Conservation (phyloP, 1,140 invertebrate genomes). For the Odontomachus brunneus region DNA sequence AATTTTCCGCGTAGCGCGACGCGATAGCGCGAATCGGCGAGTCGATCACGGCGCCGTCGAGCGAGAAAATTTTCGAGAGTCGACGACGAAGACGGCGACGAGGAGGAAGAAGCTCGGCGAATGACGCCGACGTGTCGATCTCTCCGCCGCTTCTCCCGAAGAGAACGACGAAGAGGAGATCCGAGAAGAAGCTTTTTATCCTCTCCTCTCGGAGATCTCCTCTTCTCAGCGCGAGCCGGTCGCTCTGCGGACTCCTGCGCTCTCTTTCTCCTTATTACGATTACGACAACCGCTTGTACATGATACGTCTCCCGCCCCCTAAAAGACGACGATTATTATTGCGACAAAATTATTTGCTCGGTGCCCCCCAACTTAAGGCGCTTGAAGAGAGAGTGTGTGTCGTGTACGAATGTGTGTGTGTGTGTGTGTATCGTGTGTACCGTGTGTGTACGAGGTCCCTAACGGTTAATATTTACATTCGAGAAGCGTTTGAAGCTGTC, state of each 20-base stretch:
- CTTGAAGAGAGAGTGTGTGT: conserved; percentile 63
- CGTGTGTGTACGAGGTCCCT: conserved; percentile 72
- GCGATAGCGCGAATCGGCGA: conserved; percentile 62
- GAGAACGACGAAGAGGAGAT: background rate
- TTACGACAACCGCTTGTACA: conserved; percentile 52
- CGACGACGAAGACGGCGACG: conserved; percentile 20
- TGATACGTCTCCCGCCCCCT: conserved; percentile 18
- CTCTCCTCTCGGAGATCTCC: background rate
- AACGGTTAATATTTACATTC: conserved; percentile 76
- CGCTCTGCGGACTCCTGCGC: too few relatives aligned
- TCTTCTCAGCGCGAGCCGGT: too few relatives aligned
- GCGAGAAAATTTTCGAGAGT: conserved; percentile 60
- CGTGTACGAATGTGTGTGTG: conserved; percentile 8
- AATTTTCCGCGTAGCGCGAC: conserved; percentile 64
- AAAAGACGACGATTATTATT: conserved; percentile 72
- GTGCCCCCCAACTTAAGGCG: conserved; percentile 73
- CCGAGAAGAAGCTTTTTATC: background rate
- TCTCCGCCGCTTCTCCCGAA: background rate
- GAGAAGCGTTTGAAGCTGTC: conserved; percentile 75
- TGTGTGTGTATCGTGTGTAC: conserved; percentile 16
- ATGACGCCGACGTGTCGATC: conserved; percentile 35
- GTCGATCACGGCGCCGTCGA: conserved; percentile 63
- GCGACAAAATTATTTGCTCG: conserved; percentile 71
- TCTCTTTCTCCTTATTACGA: conserved; percentile 24
- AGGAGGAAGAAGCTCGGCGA: conserved; percentile 42